Conservation (phyloP, 2,797 vertebrate genomes). For the Schizothorax lantsangensis region DNA sequence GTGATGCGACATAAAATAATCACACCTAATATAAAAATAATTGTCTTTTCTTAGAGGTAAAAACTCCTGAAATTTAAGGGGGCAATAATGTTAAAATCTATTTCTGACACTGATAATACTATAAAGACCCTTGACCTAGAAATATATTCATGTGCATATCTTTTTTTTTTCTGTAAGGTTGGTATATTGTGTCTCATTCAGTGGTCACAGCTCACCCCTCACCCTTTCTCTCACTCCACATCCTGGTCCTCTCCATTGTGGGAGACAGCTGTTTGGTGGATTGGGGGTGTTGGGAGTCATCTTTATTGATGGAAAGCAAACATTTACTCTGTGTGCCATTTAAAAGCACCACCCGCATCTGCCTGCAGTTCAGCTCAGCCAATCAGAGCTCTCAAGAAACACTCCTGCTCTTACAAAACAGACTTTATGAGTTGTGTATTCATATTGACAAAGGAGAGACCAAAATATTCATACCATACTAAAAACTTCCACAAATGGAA, state of each 20-base stretch:
- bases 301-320: constrained; percentile 65
- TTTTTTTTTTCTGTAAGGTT: neutral
- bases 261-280: constrained; percentile 60
- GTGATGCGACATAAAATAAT: neutral
- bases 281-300: constrained; percentile 62
- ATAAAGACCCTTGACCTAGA: neutral
- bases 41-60: neutral
- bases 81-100: neutral
- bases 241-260: constrained; percentile 47
- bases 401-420: constrained; percentile 10
- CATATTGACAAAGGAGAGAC: constrained; percentile 3
- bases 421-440: constrained; percentile 1
- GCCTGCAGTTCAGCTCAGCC: constrained; percentile 10
- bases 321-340: constrained; percentile 63
- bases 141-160: constrained; percentile 6
- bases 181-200: constrained; percentile 46
- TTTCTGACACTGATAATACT: neutral
- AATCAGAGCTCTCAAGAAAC: constrained; percentile 34
- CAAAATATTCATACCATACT: neutral
- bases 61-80: neutral
- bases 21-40: neutral
- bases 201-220: constrained; percentile 41
- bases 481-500: neutral
- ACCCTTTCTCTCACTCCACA: constrained; percentile 32
- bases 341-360: constrained; percentile 55